Evolutionary conservation across 2,888 invertebrate genomes (phyloP), one percentile per base, ranked within the genome.

Genomic region (Pseudococcus longispinus): DNA sequence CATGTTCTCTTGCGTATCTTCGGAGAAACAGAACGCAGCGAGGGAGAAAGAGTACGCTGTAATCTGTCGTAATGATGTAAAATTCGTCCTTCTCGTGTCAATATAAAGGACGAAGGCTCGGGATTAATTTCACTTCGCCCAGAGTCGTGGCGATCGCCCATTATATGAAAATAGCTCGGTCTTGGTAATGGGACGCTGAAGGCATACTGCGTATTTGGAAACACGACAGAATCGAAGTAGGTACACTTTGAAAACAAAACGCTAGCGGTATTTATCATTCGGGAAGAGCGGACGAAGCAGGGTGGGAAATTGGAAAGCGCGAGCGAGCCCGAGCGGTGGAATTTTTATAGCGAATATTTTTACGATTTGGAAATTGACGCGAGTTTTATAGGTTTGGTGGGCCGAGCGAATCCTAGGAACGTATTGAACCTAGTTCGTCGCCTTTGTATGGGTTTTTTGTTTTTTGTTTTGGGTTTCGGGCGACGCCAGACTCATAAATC

Each of bases 291-390:
- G 44, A 11, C 44, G 37, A 37, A 37, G 37, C 44, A 46, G 44
- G 44, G 13, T 46, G 13, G 44, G 44, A 46, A 46, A 46, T 46
- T 46, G 5, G 44, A 15, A 46, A 46, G 4, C 13, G 44, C 44
- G 9, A 46, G 15, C 15, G 60, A 23, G 11, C 60, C 60, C 15
- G 51, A 55, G 55, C 2, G n/a, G 65, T 3, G 65, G 65, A 23
- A 65, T 65, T 65, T 65, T 65, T 65, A 65, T 65, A 26, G 65
- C 60, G 60, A 60, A 23, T 60, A 26, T 65, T 65, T 65, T 65
- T 65, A 26, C 65, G 65, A 60, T 60, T 60, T 65, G 11, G 26
- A 65, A 65, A 65, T 37, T 37, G 37, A 37, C 37, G 37, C 37
- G 37, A 9, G 5, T 37, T 37, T 37, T 37, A 37, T 37, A 37